These are phyloP conservation scores for Cyclura pinguis DNA, from an alignment of 2,797 vertebrate species.

Conservation along the genomic window DNA sequence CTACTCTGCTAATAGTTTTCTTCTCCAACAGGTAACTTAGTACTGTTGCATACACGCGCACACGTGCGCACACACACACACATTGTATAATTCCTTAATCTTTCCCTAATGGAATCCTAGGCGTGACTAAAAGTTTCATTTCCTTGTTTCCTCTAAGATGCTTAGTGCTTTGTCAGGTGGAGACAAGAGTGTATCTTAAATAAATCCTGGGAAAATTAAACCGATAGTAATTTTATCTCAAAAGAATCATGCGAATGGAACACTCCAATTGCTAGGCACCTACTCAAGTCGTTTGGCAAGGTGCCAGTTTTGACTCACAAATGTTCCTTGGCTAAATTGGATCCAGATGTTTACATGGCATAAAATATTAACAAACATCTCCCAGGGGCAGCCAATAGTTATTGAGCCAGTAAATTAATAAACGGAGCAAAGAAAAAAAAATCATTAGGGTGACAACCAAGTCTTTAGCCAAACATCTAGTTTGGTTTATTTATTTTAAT, in stretches of 20 bases:
- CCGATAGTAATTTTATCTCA: conserved; percentile 61
- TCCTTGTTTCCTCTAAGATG: conserved; percentile 39
- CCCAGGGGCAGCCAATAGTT: conserved; percentile 66
- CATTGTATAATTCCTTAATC: not conserved
- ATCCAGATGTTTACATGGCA: conserved; percentile 80
- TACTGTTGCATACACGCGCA: no score
- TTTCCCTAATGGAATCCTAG: conserved; percentile 1
- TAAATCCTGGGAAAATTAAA: conserved; percentile 49
- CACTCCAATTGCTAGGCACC: conserved; percentile 61
- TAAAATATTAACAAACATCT: conserved; percentile 76
- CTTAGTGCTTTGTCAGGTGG: conserved; percentile 23
- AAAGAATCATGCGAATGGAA: conserved; percentile 42
- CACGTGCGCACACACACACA: no score
- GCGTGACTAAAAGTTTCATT: not conserved
- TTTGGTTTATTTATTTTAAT: conserved; percentile 52
- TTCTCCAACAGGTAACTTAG: no score
- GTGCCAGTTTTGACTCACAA: conserved; percentile 76
- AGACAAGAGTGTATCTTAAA: conserved; percentile 21
- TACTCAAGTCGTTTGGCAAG: conserved; percentile 69
- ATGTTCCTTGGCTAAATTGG: conserved; percentile 74
- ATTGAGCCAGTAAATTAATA: conserved; percentile 64
- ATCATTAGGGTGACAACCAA: conserved; percentile 53
- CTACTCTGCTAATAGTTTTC: no score
- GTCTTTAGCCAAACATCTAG: conserved; percentile 32
- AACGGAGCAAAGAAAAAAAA: conserved; percentile 43